Evolutionary conservation across 2,888 invertebrate species (phyloP).

Genomic region (Plebejus argus): DNA sequence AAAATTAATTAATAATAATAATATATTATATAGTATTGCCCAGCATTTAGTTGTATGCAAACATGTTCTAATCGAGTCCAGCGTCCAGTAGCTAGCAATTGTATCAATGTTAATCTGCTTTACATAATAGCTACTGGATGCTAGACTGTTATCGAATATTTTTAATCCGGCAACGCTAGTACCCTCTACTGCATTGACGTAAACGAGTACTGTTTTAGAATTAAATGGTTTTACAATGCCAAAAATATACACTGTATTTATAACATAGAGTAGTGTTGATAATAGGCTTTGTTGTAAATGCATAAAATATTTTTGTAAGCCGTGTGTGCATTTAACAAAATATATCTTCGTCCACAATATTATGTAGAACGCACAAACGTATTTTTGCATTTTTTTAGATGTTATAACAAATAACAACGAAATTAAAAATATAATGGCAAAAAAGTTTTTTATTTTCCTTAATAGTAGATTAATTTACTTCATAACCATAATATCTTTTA

Average conservation of each 20-base stretch:
- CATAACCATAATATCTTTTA: not conserved
- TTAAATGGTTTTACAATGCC: conserved; percentile 33
- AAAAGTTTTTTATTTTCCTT: too few species aligned
- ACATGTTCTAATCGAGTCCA: too few species aligned
- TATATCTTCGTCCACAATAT: conserved; percentile 24
- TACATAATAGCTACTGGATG: too few species aligned
- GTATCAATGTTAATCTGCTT: too few species aligned
- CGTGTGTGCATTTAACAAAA: conserved; percentile 14
- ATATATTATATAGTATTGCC: not conserved
- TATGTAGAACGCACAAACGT: conserved; percentile 26
- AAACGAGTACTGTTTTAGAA: not conserved
- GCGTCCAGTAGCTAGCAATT: too few species aligned
- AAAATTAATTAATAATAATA: too few species aligned
- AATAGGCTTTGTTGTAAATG: conserved; percentile 10
- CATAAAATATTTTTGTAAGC: conserved; percentile 17
- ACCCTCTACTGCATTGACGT: not conserved
- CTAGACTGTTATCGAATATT: too few species aligned
- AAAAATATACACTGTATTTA: conserved; percentile 31
- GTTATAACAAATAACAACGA: not conserved
- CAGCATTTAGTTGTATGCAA: not conserved
- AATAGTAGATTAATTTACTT: not conserved
- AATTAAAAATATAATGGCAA: conserved; percentile 7
- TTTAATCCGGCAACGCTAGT: not conserved
- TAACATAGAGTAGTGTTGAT: not conserved
- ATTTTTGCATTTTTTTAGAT: conserved; percentile 36